Conservation (phyloP, 1,140 invertebrate genomes). For the Hyles euphorbiae region DNA sequence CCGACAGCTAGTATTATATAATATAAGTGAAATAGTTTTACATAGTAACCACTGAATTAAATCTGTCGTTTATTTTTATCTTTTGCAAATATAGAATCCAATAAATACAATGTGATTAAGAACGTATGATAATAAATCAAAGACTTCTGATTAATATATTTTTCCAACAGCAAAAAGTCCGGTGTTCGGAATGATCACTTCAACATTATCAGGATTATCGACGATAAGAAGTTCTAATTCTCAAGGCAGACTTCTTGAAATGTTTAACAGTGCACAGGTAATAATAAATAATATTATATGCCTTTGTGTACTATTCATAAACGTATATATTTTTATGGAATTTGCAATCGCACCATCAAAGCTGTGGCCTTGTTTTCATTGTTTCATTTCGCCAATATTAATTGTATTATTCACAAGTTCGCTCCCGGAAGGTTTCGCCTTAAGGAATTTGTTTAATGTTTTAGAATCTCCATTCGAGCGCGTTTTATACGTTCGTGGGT, state of each 20-base stretch:
- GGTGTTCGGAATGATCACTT: constrained; percentile 72
- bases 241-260: constrained; percentile 77
- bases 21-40: background rate
- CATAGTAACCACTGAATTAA: background rate
- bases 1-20: too few relatives aligned
- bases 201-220: constrained; percentile 67
- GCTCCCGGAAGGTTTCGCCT: too few relatives aligned
- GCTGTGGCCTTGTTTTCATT: background rate
- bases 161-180: constrained; percentile 70
- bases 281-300: constrained; percentile 3
- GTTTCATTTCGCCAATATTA: background rate
- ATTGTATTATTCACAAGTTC: background rate
- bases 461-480: constrained; percentile 60
- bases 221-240: constrained; percentile 65
- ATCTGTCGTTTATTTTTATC: constrained; percentile 1
- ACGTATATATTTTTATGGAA: background rate
- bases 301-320: background rate
- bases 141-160: constrained; percentile 4
- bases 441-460: constrained; percentile 15
- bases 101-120: too few relatives aligned
- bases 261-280: constrained; percentile 78
- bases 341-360: background rate
- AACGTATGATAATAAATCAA: too few relatives aligned
- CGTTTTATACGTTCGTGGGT: constrained; percentile 58
- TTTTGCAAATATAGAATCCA: background rate